Evolutionary conservation across 2,888 invertebrate species (phyloP), one percentile per base, ranked within the genome.

Genomic region (Drosophila macrospina): DNA sequence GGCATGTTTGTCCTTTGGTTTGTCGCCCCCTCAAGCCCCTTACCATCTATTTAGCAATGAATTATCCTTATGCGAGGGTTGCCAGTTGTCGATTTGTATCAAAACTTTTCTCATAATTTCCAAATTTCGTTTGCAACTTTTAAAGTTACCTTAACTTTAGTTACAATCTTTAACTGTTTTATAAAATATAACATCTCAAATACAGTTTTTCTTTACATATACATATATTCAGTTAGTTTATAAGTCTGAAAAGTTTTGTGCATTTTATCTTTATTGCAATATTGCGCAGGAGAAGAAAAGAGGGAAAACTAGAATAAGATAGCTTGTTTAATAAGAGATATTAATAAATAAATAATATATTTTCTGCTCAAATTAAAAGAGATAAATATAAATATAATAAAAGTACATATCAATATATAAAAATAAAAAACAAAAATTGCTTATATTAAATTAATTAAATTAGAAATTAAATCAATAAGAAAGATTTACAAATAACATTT

Each of bases 1-100:
- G 88, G 88, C 80, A 74, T 80, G 83, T 86, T 86, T 88, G 86
- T 82, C 83, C 86, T 71, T 55, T 56, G 63, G 50, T 54, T 39
- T 56, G 63, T 61, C 56, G 61, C 20, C 15, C 32, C 42, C 50
- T 50, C 13, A n/a, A n/a, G n/a, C n/a, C 6, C 28, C 5, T 32
- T 28, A n/a, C n/a, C 26, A 1, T 24, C 5, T 37, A 6, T 26
- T 3, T 44, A 64, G 60, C 70, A 65, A 75, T 71, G 76, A 69
- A 71, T 78, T 81, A 75, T 81, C 57, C 41, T 44, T 48, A 50
- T 74, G 45, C 74, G 57, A 68, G 74, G 57, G 41, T 51, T 39
- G 68, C 41, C 30, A 51, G 55, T 59, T 55, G 39, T 47, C 62
- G 45, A 55, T 47, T 24, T 54, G 57, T 48, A 59, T 48, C 34